Percentiles rank a stretch among this genome's conserved stretches.
These are phyloP conservation scores for Tarsius wallacei DNA, from an alignment of 2,797 vertebrate species.

Conservation along the genomic window DNA sequence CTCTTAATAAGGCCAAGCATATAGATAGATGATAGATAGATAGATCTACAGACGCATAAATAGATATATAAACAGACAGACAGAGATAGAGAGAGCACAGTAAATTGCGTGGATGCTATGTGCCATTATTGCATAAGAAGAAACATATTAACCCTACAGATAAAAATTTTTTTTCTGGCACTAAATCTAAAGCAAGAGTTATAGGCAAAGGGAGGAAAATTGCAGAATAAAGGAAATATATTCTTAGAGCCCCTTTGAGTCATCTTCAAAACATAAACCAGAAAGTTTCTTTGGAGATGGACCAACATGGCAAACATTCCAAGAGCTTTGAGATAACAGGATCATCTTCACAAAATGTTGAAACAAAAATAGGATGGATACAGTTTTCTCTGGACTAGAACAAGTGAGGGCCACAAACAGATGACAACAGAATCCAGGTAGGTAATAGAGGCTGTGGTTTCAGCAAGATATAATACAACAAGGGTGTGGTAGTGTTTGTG, in stretches of 20 bases:
- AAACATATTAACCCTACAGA: not conserved
- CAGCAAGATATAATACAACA: not conserved
- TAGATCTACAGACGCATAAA: not conserved
- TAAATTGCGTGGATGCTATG: not conserved
- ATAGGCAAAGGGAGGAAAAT: not conserved
- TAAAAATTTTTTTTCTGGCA: not conserved
- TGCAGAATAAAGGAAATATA: not conserved
- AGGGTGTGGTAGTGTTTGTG: too few species aligned
- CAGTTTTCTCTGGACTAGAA: not conserved
- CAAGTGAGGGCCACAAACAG: not conserved
- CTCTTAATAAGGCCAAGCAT: not conserved
- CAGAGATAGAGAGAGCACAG: not conserved
- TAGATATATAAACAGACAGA: not conserved
- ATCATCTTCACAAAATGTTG: not conserved
- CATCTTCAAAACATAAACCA: slow-evolving; percentile 14
- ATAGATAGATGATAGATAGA: not conserved
- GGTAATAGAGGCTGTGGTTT: not conserved
- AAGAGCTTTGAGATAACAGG: not conserved
- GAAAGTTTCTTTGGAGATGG: not conserved
- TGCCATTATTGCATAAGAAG: not conserved
- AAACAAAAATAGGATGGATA: not conserved
- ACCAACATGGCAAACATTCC: not conserved
- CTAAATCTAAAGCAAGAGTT: not conserved
- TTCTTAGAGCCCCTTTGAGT: not conserved
- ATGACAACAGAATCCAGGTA: too few species aligned